A percentile compares a stretch with the other conserved stretches of the same genome.
These are phyloP conservation scores for Drosophila sulfurigaster DNA, from an alignment of 1,140 invertebrate species.

Conservation along the genomic window DNA sequence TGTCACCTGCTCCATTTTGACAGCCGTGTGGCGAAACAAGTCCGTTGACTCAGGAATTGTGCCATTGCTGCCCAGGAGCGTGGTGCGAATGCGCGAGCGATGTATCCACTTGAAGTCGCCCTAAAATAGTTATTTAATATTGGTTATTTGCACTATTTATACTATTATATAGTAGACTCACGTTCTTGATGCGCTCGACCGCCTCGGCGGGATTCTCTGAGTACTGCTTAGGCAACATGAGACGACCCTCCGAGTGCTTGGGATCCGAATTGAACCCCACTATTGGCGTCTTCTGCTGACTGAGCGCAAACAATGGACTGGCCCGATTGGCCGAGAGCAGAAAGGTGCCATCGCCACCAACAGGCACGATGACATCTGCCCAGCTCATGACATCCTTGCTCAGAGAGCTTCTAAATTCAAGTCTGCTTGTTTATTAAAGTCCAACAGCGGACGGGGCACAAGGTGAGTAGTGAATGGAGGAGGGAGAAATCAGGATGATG, in stretches of 20 bases:
- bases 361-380: constrained; percentile 97
- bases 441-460: constrained; percentile 64
- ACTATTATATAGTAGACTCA: constrained; percentile 40
- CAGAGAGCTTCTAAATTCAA: constrained; percentile 86
- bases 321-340: constrained; percentile 93
- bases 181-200: constrained; percentile 89
- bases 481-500: constrained; percentile 4
- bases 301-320: constrained; percentile 84
- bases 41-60: constrained; percentile 77
- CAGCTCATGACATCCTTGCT: constrained; percentile 92
- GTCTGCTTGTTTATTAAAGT: constrained; percentile 80
- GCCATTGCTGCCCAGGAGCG: constrained; percentile 89
- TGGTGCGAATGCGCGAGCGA: constrained; percentile 94
- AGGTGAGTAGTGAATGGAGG: constrained; percentile 55
- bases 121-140: constrained; percentile 78
- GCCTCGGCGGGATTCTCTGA: constrained; percentile 89
- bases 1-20: constrained; percentile 80
- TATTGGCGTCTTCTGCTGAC: constrained; percentile 91
- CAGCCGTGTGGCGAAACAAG: constrained; percentile 73
- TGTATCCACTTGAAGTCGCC: constrained; percentile 93
- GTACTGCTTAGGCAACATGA: constrained; percentile 94
- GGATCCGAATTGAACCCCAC: constrained; percentile 99
- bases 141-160: constrained; percentile 64
- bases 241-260: constrained; percentile 94
- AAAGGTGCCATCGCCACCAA: constrained; percentile 99